Evolutionary conservation across 2,888 invertebrate genomes (phyloP).

Genomic region (Antheraea yamamai): DNA sequence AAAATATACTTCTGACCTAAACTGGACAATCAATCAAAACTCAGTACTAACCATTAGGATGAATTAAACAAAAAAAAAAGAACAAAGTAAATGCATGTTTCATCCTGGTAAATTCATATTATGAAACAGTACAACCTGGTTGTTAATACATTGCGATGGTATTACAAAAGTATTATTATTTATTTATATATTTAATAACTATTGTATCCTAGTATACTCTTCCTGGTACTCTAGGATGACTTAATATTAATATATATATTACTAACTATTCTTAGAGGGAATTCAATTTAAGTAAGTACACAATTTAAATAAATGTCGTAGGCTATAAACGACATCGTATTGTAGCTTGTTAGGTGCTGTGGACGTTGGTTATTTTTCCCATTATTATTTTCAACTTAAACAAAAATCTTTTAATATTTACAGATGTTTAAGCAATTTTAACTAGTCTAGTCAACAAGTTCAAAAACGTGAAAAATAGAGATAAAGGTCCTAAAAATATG

Average conservation of each 20-base stretch:
- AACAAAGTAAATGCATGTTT: no score
- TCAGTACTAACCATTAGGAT: no score
- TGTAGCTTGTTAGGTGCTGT: slow-evolving; percentile 43
- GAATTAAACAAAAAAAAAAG: no score
- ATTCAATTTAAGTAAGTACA: slow-evolving; percentile 21
- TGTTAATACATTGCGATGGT: neutral
- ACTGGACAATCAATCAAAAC: no score
- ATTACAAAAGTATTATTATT: neutral
- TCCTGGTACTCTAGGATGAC: neutral
- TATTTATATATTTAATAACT: neutral
- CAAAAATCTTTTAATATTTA: slow-evolving; percentile 19
- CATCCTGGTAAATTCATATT: no score
- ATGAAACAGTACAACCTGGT: no score
- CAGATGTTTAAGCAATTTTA: slow-evolving; percentile 12
- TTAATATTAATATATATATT: no score
- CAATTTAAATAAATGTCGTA: slow-evolving; percentile 29
- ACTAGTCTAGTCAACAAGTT: no score
- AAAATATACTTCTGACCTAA: no score
- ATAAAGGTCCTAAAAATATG: no score
- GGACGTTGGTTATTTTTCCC: slow-evolving; percentile 31
- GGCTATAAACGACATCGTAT: slow-evolving; percentile 36
- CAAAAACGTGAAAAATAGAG: no score
- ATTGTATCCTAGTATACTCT: neutral
- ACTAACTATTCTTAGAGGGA: no score
- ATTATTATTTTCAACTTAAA: slow-evolving; percentile 20